phyloP scores from a whole-genome alignment of 1,140 invertebrate species.

The Brachionus rubens region DNA sequence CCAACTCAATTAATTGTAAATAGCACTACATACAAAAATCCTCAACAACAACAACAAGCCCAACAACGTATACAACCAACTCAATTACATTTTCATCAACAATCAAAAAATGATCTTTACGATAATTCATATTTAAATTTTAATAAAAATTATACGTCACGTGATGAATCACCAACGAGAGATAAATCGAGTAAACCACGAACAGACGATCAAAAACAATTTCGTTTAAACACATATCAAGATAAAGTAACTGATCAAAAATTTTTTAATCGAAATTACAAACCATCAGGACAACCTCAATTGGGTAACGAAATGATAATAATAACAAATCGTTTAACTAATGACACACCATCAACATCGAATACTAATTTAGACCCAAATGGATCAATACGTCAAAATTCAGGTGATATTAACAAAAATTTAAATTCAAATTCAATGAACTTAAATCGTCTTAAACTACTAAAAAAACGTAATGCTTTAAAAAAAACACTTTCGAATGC shows the following conservation, averaged over 20 bases:
- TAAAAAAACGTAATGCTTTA: constrained; percentile 40
- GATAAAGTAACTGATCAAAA: constrained; percentile 32
- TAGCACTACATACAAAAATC: neutral
- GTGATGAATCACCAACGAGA: neutral
- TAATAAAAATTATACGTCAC: constrained; percentile 13
- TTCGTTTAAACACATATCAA: constrained; percentile 25
- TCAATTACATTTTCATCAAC: too few relatives aligned
- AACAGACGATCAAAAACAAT: neutral
- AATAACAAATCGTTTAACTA: neutral
- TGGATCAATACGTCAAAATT: neutral
- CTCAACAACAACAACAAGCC: neutral
- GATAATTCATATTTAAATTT: constrained; percentile 34
- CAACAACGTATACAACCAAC: neutral
- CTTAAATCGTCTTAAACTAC: constrained; percentile 22
- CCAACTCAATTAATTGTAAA: constrained; percentile 20
- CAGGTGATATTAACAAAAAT: neutral
- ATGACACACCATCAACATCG: neutral
- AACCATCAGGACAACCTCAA: neutral
- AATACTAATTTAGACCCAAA: neutral
- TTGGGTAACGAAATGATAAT: too few relatives aligned
- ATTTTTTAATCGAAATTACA: constrained; percentile 41
- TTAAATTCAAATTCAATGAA: neutral
- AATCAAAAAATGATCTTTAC: constrained; percentile 16
- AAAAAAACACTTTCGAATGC: constrained; percentile 1
- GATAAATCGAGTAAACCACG: neutral